Percentiles rank a stretch among this genome's conserved stretches.
phyloP scores from a whole-genome alignment of 2,888 invertebrate species.

The Caenorhabditis doughertyi region DNA sequence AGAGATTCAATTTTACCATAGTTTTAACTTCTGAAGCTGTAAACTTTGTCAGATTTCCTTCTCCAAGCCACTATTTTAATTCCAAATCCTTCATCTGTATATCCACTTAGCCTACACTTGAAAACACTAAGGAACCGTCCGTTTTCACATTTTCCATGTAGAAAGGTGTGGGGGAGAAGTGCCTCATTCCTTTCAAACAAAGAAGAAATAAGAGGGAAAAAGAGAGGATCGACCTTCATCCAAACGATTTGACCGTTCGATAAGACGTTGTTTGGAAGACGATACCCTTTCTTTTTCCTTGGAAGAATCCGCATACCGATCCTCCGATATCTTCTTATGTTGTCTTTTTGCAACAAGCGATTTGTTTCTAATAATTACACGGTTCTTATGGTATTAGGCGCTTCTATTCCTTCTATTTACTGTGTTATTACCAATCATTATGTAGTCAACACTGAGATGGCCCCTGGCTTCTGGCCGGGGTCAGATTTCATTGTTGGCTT shows the following conservation, averaged over 20 bases:
- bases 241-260: constrained; percentile 64
- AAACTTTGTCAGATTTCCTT: too few species aligned
- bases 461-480: constrained; percentile 2
- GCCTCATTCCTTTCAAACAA: too few species aligned
- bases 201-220: constrained; percentile 29
- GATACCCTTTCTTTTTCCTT: constrained; percentile 36
- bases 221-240: constrained; percentile 62
- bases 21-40: too few species aligned
- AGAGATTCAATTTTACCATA: too few species aligned
- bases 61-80: neutral
- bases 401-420: constrained; percentile 31
- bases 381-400: constrained; percentile 31
- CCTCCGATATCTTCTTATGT: neutral
- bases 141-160: neutral
- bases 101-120: constrained; percentile 40
- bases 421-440: constrained; percentile 39
- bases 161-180: constrained; percentile 8
- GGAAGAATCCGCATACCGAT: constrained; percentile 45
- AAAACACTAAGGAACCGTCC: constrained; percentile 36
- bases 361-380: constrained; percentile 36
- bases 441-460: constrained; percentile 21
- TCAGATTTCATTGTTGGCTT: constrained; percentile 27
- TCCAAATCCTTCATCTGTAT: constrained; percentile 12
- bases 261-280: constrained; percentile 49
- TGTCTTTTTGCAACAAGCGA: constrained; percentile 28